phyloP scores from a whole-genome alignment of 2,888 invertebrate genomes.

The Flexamia atlantica region DNA sequence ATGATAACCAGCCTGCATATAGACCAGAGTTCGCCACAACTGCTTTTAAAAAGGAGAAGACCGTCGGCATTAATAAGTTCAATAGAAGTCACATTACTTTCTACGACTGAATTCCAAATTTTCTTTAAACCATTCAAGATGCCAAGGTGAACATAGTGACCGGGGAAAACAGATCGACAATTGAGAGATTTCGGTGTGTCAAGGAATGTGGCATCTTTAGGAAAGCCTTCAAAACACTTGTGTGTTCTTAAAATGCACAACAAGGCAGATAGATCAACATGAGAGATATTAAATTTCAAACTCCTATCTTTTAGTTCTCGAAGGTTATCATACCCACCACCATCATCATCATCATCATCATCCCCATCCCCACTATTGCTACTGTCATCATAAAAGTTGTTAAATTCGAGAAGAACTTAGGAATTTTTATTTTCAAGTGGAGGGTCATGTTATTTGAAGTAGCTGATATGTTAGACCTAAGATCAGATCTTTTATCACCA shows the following conservation, averaged over 20 bases:
- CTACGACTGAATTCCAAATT: background rate
- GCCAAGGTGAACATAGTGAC: background rate
- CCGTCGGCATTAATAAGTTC: background rate
- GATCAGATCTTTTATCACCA: too few species aligned
- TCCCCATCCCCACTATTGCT: too few species aligned
- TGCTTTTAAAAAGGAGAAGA: conserved; percentile 5
- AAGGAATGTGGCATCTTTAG: background rate
- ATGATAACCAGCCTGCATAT: background rate
- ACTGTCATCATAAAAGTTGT: too few species aligned
- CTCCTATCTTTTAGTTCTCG: background rate
- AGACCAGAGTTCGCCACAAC: conserved; percentile 26
- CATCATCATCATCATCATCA: too few species aligned
- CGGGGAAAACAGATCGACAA: background rate
- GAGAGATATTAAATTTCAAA: conserved; percentile 2
- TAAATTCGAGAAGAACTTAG: too few species aligned
- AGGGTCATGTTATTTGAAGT: too few species aligned
- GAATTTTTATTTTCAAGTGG: too few species aligned
- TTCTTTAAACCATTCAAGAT: background rate
- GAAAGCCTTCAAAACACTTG: background rate
- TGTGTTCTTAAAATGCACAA: background rate
- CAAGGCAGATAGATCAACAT: background rate
- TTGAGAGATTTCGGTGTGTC: background rate
- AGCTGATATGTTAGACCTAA: too few species aligned
- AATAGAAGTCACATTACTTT: background rate
- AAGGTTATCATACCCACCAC: too few species aligned